phyloP scores from a whole-genome alignment of 2,888 invertebrate genomes.

The Cosmopolites sordidus region DNA sequence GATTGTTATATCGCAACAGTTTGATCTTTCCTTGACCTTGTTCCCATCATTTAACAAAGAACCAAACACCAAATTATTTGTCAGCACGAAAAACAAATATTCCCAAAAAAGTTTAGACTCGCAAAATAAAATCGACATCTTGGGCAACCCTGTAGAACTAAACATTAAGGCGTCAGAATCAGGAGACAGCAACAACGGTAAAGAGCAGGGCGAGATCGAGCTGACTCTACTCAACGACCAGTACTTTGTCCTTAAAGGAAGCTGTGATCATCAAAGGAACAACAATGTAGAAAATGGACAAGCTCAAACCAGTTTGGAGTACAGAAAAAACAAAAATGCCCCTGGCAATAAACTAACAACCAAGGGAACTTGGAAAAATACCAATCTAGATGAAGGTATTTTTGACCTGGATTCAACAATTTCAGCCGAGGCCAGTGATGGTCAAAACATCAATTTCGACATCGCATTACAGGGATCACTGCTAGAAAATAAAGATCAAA shows the following conservation, averaged over 20 bases:
- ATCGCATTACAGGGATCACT: slow-evolving; percentile 32
- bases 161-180: slow-evolving; percentile 50
- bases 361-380: slow-evolving; percentile 44
- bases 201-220: slow-evolving; percentile 49
- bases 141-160: slow-evolving; percentile 49
- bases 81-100: slow-evolving; percentile 60
- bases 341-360: slow-evolving; percentile 47
- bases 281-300: slow-evolving; percentile 39
- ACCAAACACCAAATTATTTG: slow-evolving; percentile 61
- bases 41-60: slow-evolving; percentile 67
- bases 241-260: slow-evolving; percentile 46
- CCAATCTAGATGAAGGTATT: slow-evolving; percentile 47
- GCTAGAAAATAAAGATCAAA: slow-evolving; percentile 23
- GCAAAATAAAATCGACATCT: slow-evolving; percentile 52
- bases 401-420: slow-evolving; percentile 46
- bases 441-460: slow-evolving; percentile 48
- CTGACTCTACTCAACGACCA: slow-evolving; percentile 52
- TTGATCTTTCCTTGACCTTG: slow-evolving; percentile 59
- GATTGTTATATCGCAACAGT: slow-evolving; percentile 56
- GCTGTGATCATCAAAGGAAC: slow-evolving; percentile 13
- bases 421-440: slow-evolving; percentile 49
- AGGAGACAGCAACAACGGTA: slow-evolving; percentile 49
- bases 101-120: slow-evolving; percentile 56
- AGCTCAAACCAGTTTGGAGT: slow-evolving; percentile 39
- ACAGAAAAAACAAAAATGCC: slow-evolving; percentile 47